Base-by-base conservation (phyloP, 2,888 invertebrate species). In the Ditylenchus weischeri region DNA sequence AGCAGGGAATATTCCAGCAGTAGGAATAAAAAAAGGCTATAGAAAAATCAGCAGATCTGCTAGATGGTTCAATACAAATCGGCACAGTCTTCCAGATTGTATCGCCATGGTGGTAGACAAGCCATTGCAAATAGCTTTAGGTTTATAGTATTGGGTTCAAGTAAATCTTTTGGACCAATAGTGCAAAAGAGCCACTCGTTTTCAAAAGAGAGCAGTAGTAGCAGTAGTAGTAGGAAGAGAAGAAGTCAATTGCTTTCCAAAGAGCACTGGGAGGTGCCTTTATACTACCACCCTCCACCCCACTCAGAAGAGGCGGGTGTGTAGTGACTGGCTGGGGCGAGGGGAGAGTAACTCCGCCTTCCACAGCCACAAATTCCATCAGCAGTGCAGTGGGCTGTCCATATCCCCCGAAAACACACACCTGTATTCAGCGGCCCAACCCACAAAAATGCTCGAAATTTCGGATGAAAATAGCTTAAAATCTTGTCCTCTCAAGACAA, bases 41-140 rank as follows among this genome's bases (percentile, higher is more conserved):
- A 18, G 21, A 13, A 59, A 23, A 35, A 35, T 21, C 15, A 21
- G 61, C 10, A 15, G 7, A 38, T 18, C 18, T 10, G 19, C 10
- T n/a, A 5, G 19, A 35, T 4, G n/a, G 43, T 3, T 63, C 36
- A 65, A 48, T 65, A 65, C 48, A 65, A 59, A 50, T 65, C 65
- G 48, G 65, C 65, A 49, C 65, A 65, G 21, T 65, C 65, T 21
- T 49, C 65, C 18, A 15, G 29, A 10, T 49, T 59, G 48, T 47
- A 65, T 23, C 65, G 43, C 65, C 65, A 65, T 23, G 65, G 65
- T 57, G 65, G 65, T 36, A 65, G 59, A 38, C 65, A 65, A 51
- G 54, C 54, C 54, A 54, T 54, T 54, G 54, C 43, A 43, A 43
- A 43, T 13, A 15, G 8, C 1, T 43, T 29, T 29, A 29, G 29